Percentiles rank a stretch among this genome's conserved stretches.
These are phyloP conservation scores for Triplophysa bombifrons DNA, from an alignment of 2,797 vertebrate species.

Conservation along the genomic window DNA sequence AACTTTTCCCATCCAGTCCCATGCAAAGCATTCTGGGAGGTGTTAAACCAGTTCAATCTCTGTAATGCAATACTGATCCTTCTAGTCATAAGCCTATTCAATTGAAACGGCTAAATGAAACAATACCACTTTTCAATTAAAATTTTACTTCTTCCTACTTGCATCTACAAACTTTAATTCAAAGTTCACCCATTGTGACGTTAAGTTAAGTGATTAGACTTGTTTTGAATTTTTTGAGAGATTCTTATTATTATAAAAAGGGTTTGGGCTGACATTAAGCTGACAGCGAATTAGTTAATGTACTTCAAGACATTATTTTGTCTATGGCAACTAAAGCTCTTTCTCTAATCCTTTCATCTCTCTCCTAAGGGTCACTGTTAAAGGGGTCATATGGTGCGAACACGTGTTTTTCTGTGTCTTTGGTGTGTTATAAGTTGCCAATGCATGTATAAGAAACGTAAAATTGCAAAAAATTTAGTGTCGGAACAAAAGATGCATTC, in stretches of 20 bases:
- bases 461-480: no score
- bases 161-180: not conserved
- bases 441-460: no score
- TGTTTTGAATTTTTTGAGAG: not conserved
- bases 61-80: not conserved
- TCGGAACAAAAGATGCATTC: no score
- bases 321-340: not conserved
- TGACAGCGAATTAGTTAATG: not conserved
- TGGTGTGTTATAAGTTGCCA: no score
- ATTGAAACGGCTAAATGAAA: not conserved
- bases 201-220: not conserved
- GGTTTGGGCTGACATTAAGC: not conserved
- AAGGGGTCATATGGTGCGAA: not conserved
- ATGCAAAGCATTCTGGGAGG: not conserved
- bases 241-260: not conserved
- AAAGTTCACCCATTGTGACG: not conserved
- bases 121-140: not conserved
- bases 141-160: not conserved
- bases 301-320: not conserved
- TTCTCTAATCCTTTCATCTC: not conserved
- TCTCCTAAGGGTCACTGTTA: not conserved
- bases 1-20: not conserved
- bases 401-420: no score
- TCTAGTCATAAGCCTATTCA: not conserved
- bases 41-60: not conserved